Base-by-base conservation (phyloP, 2,888 invertebrate species). In the Papilio gigon region DNA sequence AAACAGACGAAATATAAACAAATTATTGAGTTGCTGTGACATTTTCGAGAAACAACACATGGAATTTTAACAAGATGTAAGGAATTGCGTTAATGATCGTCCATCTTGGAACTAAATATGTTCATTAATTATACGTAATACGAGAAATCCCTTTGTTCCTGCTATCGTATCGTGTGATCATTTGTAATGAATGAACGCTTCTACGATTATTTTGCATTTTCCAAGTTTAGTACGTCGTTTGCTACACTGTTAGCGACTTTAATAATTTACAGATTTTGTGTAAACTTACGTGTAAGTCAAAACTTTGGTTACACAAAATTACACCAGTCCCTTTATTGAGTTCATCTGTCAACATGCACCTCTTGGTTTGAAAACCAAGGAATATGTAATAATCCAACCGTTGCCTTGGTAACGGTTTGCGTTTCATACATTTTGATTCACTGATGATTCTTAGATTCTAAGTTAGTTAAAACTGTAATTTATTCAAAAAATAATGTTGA, bases 101-200 rank as follows among this genome's bases (percentile, higher is more conserved):
- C 70, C 70, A 65, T 76, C 76, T 80, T 83, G 84, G 81, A 84
- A 86, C 77, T 80, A 76, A 80, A 86, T 80, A 84, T 80, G 75
- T 78, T 79, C 79, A 81, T 84, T 84, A 85, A 86, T 85, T 83
- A 83, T 79, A 76, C 69, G 72, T 76, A 78, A 77, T 65, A 70
- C 73, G 72, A 74, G 71, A 74, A 71, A 69, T 71, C 71, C 68
- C 73, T 78, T 79, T 77, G 78, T 78, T 77, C 71, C 72, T 71
- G 71, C 74, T 74, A 77, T 78, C 71, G 61, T 71, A n/a, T n/a
- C 77, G 77, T 81, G 71, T 78, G 76, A 81, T 81, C 76, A 81
- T 74, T 76, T 71, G 74, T 80, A 79, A 80, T 76, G 75, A 77
- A 61, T 50, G 47, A 59, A 61, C 64, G 70, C 72, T 75, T 63